These are phyloP conservation scores for Ophion ventricosus DNA, from an alignment of 2,888 invertebrate genomes.

Conservation along the genomic window DNA sequence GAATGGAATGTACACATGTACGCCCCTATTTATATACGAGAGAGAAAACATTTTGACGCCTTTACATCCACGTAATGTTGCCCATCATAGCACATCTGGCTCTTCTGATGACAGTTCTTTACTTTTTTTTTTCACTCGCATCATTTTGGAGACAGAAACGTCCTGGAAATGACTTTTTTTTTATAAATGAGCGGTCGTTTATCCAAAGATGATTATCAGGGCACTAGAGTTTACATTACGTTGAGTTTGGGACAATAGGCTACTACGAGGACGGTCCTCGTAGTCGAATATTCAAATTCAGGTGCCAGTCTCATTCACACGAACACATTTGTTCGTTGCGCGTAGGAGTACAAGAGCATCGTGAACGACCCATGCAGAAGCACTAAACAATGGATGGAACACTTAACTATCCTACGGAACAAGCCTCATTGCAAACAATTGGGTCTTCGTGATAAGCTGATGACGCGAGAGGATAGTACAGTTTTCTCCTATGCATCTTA, in stretches of 20 bases:
- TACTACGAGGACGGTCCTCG: not conserved
- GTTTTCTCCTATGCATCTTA: not conserved
- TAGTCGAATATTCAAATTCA: slow-evolving; percentile 16
- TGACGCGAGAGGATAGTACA: slow-evolving; percentile 37
- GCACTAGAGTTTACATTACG: too few relatives aligned
- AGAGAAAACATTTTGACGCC: not conserved
- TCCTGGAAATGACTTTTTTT: not conserved
- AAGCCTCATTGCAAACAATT: slow-evolving; percentile 62
- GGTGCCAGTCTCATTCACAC: slow-evolving; percentile 34
- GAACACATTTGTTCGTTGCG: slow-evolving; percentile 49
- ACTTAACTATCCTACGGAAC: slow-evolving; percentile 58
- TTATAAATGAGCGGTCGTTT: not conserved
- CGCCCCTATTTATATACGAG: not conserved
- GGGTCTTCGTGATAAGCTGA: slow-evolving; percentile 52
- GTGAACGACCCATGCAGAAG: slow-evolving; percentile 2
- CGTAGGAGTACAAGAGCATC: slow-evolving; percentile 13
- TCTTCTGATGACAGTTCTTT: not conserved
- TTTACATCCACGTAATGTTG: not conserved
- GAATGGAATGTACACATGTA: slow-evolving; percentile 31
- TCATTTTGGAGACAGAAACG: not conserved
- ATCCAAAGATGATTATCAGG: too few relatives aligned
- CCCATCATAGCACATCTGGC: not conserved
- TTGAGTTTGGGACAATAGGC: too few relatives aligned
- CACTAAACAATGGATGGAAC: slow-evolving; percentile 49
- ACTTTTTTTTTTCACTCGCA: not conserved